Conservation (phyloP, 2,888 invertebrate species). For the Corbicula japonica region DNA sequence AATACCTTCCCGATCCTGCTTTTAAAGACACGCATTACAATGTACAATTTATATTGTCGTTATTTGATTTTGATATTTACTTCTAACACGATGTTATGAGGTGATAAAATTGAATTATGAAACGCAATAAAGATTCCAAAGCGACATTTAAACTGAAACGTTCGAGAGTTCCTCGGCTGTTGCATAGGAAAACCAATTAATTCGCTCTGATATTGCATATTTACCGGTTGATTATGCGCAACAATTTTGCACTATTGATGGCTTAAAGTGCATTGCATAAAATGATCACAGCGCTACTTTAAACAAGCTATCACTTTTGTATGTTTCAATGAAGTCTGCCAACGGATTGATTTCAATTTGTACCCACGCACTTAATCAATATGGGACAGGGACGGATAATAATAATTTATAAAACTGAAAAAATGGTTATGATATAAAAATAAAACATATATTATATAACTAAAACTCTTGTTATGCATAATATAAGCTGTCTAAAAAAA, state of each 20-base stretch:
- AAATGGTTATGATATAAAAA: too few relatives aligned
- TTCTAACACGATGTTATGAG: constrained; percentile 27
- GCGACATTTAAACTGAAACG: constrained; percentile 2
- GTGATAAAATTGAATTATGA: constrained; percentile 16
- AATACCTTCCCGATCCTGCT: not conserved
- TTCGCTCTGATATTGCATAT: not conserved
- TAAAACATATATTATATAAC: too few relatives aligned
- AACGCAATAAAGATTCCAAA: not conserved
- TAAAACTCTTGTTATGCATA: too few relatives aligned
- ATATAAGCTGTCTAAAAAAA: too few relatives aligned
- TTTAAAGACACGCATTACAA: constrained; percentile 7
- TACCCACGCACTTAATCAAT: too few relatives aligned
- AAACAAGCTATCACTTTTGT: too few relatives aligned
- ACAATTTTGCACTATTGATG: too few relatives aligned
- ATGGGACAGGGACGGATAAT: too few relatives aligned
- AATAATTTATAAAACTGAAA: too few relatives aligned
- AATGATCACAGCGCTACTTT: not conserved
- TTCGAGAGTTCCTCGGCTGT: not conserved
- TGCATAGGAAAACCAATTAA: not conserved
- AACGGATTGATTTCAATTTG: too few relatives aligned
- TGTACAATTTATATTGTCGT: constrained; percentile 12
- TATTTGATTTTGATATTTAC: constrained; percentile 31
- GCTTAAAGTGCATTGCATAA: not conserved
- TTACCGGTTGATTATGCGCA: not conserved
- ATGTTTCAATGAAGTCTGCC: not conserved